These are phyloP conservation scores for Eidolon dupreanum DNA, from an alignment of 2,797 vertebrate genomes.

Conservation along the genomic window DNA sequence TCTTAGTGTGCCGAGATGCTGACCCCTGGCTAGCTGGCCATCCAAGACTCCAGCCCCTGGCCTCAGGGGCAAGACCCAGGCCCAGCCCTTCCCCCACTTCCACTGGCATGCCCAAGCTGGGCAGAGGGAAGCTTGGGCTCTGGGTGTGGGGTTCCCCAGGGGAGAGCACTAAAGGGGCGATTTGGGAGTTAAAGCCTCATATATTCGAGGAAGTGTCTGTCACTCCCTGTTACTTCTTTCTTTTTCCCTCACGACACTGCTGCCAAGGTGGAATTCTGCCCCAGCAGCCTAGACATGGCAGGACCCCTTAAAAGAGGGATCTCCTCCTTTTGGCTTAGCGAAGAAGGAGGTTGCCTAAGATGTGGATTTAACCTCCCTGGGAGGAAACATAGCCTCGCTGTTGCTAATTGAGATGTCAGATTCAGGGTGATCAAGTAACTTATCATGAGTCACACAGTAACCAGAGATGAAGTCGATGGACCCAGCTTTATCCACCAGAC, in stretches of 20 bases:
- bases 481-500: background rate
- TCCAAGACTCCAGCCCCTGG: fast-evolving
- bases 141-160: background rate
- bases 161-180: background rate
- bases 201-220: background rate
- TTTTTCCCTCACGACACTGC: background rate
- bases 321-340: background rate
- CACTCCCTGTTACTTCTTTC: background rate
- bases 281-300: fast-evolving
- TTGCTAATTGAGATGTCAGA: background rate
- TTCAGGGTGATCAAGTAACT: background rate
- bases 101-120: too few relatives aligned
- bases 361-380: background rate
- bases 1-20: background rate
- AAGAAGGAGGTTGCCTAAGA: background rate
- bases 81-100: background rate
- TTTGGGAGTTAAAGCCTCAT: background rate
- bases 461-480: background rate
- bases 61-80: background rate
- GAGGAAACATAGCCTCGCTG: too few relatives aligned
- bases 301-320: background rate
- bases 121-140: background rate
- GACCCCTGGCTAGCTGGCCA: background rate
- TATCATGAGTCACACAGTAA: background rate
- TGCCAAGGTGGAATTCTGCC: background rate